phyloP scores from a whole-genome alignment of 2,797 vertebrate genomes.

The Pantherophis alleghaniensis region DNA sequence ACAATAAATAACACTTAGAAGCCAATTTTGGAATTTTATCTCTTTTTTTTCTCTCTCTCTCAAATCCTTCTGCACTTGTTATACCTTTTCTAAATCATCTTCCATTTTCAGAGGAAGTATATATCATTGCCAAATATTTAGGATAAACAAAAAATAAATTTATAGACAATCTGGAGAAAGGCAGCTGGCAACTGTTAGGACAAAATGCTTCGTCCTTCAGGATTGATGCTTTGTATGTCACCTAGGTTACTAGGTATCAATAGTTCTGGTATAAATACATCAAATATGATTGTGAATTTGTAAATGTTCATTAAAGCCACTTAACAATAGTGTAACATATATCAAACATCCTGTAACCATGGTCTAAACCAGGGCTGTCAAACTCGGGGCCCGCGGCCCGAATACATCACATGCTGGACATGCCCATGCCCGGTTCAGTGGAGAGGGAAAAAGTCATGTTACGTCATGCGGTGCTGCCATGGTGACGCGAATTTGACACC shows the following conservation, averaged over 20 bases:
- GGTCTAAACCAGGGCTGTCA: background rate
- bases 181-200: background rate
- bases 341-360: background rate
- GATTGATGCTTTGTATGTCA: background rate
- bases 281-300: background rate
- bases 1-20: background rate
- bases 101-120: background rate
- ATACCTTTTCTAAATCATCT: background rate
- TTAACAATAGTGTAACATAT: background rate
- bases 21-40: background rate
- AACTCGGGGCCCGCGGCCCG: too few relatives aligned
- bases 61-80: background rate
- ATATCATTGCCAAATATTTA: background rate
- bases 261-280: background rate
- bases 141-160: background rate
- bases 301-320: background rate
- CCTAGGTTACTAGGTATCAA: background rate
- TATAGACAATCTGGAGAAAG: background rate
- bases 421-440: too few relatives aligned
- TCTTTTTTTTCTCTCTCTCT: background rate
- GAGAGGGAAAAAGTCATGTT: too few relatives aligned
- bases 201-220: background rate
- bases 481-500: too few relatives aligned
- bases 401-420: too few relatives aligned
- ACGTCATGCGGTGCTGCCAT: rapidly evolving